Base-by-base conservation (phyloP, 2,888 invertebrate species). In the Eugnorisma glareosa region DNA sequence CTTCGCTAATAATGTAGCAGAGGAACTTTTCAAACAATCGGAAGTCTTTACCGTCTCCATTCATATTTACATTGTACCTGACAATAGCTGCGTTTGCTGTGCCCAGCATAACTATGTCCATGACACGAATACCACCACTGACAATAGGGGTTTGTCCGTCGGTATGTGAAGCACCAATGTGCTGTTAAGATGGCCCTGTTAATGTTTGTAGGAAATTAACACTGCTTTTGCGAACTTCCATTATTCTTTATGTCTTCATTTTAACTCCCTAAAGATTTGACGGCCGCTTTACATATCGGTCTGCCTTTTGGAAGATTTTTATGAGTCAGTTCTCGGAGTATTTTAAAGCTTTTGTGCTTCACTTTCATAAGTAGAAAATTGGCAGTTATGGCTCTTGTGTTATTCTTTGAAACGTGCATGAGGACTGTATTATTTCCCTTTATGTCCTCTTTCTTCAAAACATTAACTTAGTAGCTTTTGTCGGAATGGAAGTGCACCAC, bases 121-220 rank as follows among this genome's bases (percentile, higher is more conserved):
- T 93, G 92, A 92, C 93, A 93, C 91, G 89, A 92, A 94, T 94
- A 92, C 82, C 89, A 84, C 64, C 74, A 79, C 84, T 89, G 85
- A 94, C 94, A 94, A 94, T 93, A 90, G 91, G 87, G 90, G 90
- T 91, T 92, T 93, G 94, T 93, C 90, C 91, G 92, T 87, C 82
- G 85, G 89, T 79, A 89, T 91, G 87, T 89, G 86, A 91, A 91
- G 91, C 90, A 91, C 87, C 90, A 89, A 91, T 89, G 90, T 89
- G 90, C 89, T 88, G 89, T 94, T 94, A 94, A 91, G 91, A 93
- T 83, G 86, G 86, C 88, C 83, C 89, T 92, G 94, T 94, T 95
- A 94, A 95, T 94, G 91, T 91, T 89, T 88, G 91, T 88, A 86
- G 89, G 89, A 92, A 94, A 95, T 95, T 95, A 95, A 93, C 95